These are phyloP conservation scores for Odontomachus brunneus DNA, from an alignment of 1,140 invertebrate genomes.

Conservation along the genomic window DNA sequence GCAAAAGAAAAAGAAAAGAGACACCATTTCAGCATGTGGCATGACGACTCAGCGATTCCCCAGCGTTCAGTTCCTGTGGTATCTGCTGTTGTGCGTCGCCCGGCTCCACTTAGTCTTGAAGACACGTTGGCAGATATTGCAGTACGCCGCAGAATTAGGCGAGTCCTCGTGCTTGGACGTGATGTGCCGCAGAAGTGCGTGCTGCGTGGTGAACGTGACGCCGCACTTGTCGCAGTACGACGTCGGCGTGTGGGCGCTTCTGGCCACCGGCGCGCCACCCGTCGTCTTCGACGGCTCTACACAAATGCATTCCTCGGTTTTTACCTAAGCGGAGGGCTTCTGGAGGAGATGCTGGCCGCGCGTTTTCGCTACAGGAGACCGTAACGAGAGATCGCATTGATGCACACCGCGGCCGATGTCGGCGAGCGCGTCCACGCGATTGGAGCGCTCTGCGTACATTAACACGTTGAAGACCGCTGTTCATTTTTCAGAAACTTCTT, in stretches of 20 bases:
- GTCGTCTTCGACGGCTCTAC: conserved; percentile 55
- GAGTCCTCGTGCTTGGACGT: conserved; percentile 75
- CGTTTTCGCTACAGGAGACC: too few species aligned
- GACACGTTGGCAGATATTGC: conserved; percentile 72
- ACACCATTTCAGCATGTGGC: neutral
- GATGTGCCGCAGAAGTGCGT: conserved; percentile 75
- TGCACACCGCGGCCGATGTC: too few species aligned
- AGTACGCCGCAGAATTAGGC: conserved; percentile 70
- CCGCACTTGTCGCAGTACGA: conserved; percentile 72
- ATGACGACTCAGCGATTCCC: too few species aligned
- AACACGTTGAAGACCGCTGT: too few species aligned
- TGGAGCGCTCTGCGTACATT: too few species aligned
- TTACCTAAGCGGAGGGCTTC: conserved; percentile 45
- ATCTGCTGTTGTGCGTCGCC: conserved; percentile 78
- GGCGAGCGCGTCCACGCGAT: too few species aligned
- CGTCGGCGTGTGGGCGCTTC: conserved; percentile 53
- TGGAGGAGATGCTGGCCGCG: too few species aligned
- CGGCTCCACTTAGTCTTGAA: conserved; percentile 80
- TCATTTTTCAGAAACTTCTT: too few species aligned
- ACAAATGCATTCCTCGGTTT: conserved; percentile 69
- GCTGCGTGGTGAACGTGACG: conserved; percentile 75
- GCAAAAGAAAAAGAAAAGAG: too few species aligned
- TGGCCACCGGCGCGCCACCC: neutral
- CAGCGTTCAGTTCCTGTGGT: conserved; percentile 69
- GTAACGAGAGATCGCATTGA: too few species aligned